Evolutionary conservation across 2,797 vertebrate genomes (phyloP).

Genomic region (Dipus sagitta): DNA sequence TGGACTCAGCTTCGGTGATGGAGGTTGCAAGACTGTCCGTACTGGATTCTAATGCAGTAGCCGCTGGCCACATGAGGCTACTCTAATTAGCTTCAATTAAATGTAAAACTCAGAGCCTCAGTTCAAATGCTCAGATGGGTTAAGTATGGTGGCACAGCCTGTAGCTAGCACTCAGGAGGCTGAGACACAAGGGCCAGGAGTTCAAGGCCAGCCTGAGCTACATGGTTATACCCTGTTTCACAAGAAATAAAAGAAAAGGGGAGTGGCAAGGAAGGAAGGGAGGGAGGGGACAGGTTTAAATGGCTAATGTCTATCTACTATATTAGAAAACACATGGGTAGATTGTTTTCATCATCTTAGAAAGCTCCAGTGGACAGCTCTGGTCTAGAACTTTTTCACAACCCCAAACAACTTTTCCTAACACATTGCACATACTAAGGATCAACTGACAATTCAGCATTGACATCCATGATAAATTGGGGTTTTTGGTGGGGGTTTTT

Average conservation of each 20-base stretch:
- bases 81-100: slow-evolving; percentile 32
- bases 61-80: background rate
- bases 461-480: background rate
- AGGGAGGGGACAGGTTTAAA: background rate
- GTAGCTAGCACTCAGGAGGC: background rate
- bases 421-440: background rate
- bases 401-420: background rate
- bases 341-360: background rate
- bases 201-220: background rate
- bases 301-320: background rate
- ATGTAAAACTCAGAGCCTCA: slow-evolving; percentile 22
- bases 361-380: background rate
- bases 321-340: background rate
- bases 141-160: background rate
- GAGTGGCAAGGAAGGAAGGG: background rate
- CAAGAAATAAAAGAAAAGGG: background rate
- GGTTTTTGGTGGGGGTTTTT: no score
- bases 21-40: background rate
- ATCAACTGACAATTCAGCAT: background rate
- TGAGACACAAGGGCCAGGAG: background rate
- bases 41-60: background rate
- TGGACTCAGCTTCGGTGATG: background rate
- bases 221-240: background rate
- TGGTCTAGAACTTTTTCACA: background rate
- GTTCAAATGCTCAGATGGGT: background rate